Percentiles rank a stretch among this genome's conserved stretches.
phyloP scores from a whole-genome alignment of 64 coral and sea anemone species.

The Porites lutea region DNA sequence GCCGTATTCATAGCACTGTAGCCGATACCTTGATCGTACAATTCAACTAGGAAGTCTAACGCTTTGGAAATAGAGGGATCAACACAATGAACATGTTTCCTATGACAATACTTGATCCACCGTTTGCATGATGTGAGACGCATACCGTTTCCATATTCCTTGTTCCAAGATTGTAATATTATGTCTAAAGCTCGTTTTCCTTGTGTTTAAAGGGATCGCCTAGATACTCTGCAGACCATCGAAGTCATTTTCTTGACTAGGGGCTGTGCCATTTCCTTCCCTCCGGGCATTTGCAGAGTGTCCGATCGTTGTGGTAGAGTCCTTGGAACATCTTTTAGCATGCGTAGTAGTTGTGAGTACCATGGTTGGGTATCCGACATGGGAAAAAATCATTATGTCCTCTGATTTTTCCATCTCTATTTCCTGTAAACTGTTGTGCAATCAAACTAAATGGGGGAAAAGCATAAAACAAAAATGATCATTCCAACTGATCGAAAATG shows the following conservation, averaged over 20 bases:
- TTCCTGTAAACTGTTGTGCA: slow-evolving; percentile 11
- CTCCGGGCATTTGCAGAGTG: slow-evolving; percentile 40
- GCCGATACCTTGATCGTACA: slow-evolving; percentile 33
- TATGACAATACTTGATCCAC: slow-evolving; percentile 32
- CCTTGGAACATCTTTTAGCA: slow-evolving; percentile 46
- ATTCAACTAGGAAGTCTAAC: slow-evolving; percentile 58
- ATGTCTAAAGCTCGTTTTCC: slow-evolving; percentile 29
- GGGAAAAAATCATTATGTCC: slow-evolving; percentile 52
- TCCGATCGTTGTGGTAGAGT: slow-evolving; percentile 18
- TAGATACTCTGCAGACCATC: slow-evolving; percentile 61
- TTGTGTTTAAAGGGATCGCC: slow-evolving; percentile 40
- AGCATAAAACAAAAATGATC: slow-evolving; percentile 25
- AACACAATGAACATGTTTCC: slow-evolving; percentile 47
- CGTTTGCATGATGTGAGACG: slow-evolving; percentile 35
- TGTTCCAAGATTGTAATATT: slow-evolving; percentile 64
- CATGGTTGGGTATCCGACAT: slow-evolving; percentile 68
- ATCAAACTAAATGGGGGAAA: slow-evolving; percentile 55
- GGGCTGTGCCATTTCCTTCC: slow-evolving; percentile 13
- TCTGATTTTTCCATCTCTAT: slow-evolving; percentile 10
- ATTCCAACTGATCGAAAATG: slow-evolving; percentile 27
- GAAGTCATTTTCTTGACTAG: slow-evolving; percentile 54
- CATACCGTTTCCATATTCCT: not conserved
- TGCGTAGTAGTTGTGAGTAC: slow-evolving; percentile 56
- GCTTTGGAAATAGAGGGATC: slow-evolving; percentile 47
- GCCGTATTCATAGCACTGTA: no score